These are phyloP conservation scores for Cheilosia vulpina DNA, from an alignment of 2,888 invertebrate genomes.

Conservation along the genomic window DNA sequence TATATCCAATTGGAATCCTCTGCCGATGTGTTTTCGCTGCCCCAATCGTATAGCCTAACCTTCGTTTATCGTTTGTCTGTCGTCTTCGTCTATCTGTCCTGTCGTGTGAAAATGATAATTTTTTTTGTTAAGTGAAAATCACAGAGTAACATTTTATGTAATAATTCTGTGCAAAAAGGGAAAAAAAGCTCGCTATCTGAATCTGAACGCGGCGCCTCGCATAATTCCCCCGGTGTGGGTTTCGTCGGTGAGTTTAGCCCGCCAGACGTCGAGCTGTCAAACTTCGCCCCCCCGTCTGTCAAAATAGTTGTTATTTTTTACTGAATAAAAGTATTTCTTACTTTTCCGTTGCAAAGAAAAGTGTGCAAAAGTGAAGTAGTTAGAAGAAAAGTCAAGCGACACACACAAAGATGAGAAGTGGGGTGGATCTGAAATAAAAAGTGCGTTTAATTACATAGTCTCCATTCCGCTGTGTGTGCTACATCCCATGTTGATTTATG, in stretches of 20 bases:
- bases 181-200: constrained; percentile 51
- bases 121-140: constrained; percentile 49
- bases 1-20: constrained; percentile 75
- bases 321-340: constrained; percentile 6
- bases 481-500: constrained; percentile 38
- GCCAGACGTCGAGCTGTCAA: constrained; percentile 70
- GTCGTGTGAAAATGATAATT: constrained; percentile 64
- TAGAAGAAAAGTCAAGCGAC: background rate
- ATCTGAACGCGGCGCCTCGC: constrained; percentile 39
- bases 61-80: constrained; percentile 63
- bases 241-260: constrained; percentile 51
- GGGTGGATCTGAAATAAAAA: constrained; percentile 3
- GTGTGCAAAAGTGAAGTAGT: constrained; percentile 23
- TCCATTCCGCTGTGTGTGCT: constrained; percentile 6
- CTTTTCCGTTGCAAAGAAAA: constrained; percentile 20
- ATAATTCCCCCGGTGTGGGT: constrained; percentile 47
- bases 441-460: background rate
- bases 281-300: constrained; percentile 43
- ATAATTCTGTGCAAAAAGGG: constrained; percentile 57
- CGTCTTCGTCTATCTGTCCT: constrained; percentile 56
- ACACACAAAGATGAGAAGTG: constrained; percentile 6
- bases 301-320: constrained; percentile 6
- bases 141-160: constrained; percentile 62
- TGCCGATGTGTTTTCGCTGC: constrained; percentile 67
- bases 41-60: constrained; percentile 51